Base-by-base conservation (phyloP, 2,797 vertebrate species). In the Rhabdomys pumilio region DNA sequence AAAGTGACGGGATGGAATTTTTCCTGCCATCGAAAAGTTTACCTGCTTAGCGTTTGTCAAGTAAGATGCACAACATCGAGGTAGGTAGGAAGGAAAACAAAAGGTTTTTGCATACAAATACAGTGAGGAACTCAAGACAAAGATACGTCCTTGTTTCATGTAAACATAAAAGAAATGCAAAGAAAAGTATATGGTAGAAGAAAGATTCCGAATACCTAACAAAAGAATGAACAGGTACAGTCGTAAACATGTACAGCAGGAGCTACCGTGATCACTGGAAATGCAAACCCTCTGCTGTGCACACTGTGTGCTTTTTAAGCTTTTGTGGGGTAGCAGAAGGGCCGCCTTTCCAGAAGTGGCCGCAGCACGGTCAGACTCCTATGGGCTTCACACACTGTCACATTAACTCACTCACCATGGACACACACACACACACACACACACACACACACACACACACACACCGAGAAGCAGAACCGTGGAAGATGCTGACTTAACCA, bases 101-200 rank as follows among this genome's bases (percentile, higher is more conserved):
- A 81, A 15, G 82, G 61, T 63, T 90, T 95, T 69, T 31, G 61
- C 17, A 75, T 88, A 73, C 57, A 79, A 95, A 93, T 55, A 84
- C 6, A 93, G 82, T 83, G 41, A 88, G 91, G 41, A 95, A 91
- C n/a, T 89, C 50, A 69, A 92, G 38, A 53, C 6, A 89, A 87
- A 76, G 93, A 84, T 80, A 92, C 89, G 81, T 94, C 73, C 79
- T 86, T 86, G 67, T 88, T 96, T 92, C 90, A 13, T 91, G 6
- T 89, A 96, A 95, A 94, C 26, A 93, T 53, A 93, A 55, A 41
- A 87, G 26, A 96, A 93, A 91, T 61, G 79, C 90, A 93, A 85
- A 38, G 79, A 88, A 91, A 89, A 80, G 24, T 69, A 24, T 57
- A 88, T 76, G 10, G 47, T 80, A 96, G 85, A 93, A 95, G 24